These are phyloP conservation scores for Chondrilla cf. caribensis DNA, from an alignment of 37 sponge, comb jelly and placozoan genomes.

Conservation along the genomic window DNA sequence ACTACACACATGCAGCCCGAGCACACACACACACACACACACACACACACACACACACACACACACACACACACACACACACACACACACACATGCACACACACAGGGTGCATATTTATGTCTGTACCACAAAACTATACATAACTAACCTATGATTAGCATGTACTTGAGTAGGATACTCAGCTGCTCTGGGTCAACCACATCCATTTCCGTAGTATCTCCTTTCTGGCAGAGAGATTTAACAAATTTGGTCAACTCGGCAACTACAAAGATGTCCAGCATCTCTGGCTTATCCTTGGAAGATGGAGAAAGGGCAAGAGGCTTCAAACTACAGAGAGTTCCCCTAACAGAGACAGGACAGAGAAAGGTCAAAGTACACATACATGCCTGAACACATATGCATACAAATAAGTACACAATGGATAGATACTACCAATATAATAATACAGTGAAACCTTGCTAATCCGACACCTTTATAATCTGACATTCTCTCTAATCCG, in stretches of 20 bases:
- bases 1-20: no score
- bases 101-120: not conserved
- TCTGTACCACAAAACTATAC: not conserved
- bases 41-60: not conserved
- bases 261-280: conserved; percentile 55
- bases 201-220: not conserved
- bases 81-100: not conserved
- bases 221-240: conserved; percentile 31
- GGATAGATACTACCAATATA: no score
- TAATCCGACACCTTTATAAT: no score
- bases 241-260: conserved; percentile 69
- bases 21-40: not conserved
- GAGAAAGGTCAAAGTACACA: no score
- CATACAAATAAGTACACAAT: no score
- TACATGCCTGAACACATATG: not conserved
- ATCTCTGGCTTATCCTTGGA: conserved; percentile 57
- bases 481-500: no score
- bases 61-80: not conserved
- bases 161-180: not conserved
- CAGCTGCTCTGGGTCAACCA: conserved; percentile 4
- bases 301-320: conserved; percentile 67
- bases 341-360: not conserved
- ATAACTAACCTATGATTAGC: conserved; percentile 1
- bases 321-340: conserved; percentile 43
- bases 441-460: no score